Percentiles rank a stretch among this genome's conserved stretches.
These are phyloP conservation scores for Spodoptera frugiperda DNA, from an alignment of 1,140 invertebrate species.

Conservation along the genomic window DNA sequence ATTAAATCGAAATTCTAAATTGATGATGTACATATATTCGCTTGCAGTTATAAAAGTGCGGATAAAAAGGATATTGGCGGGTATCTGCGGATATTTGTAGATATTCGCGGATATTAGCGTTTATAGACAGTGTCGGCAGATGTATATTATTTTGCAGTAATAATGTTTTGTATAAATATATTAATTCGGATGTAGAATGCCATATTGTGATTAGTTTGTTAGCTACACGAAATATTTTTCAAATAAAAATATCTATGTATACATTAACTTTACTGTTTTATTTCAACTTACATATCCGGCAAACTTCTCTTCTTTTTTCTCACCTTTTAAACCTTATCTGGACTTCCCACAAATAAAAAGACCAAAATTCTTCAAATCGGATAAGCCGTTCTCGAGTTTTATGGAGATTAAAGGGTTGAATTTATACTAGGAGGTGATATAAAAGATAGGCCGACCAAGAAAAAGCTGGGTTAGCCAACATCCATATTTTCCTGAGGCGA, in stretches of 20 bases:
- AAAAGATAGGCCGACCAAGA: no score
- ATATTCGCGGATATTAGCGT: conserved; percentile 11
- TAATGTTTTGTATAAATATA: conserved; percentile 56
- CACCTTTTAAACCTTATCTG: no score
- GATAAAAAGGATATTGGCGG: not conserved
- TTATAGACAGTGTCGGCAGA: conserved; percentile 34
- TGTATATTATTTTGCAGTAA: conserved; percentile 58
- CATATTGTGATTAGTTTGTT: conserved; percentile 71
- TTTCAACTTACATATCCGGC: conserved; percentile 19
- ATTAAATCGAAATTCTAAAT: not conserved
- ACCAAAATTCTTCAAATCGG: no score
- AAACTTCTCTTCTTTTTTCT: no score
- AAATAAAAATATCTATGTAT: conserved; percentile 74
- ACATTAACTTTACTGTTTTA: conserved; percentile 62
- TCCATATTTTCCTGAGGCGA: no score
- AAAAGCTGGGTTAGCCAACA: no score
- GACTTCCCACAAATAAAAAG: no score
- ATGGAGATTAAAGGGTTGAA: no score
- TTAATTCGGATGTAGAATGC: conserved; percentile 68
- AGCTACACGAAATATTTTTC: conserved; percentile 71
- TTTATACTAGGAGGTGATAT: no score
- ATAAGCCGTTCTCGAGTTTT: no score
- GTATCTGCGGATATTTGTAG: not conserved
- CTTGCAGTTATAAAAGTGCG: not conserved
- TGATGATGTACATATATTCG: conserved; percentile 54